phyloP scores from a whole-genome alignment of 2,113 vertebrate species.

The Tonatia bakeri region DNA sequence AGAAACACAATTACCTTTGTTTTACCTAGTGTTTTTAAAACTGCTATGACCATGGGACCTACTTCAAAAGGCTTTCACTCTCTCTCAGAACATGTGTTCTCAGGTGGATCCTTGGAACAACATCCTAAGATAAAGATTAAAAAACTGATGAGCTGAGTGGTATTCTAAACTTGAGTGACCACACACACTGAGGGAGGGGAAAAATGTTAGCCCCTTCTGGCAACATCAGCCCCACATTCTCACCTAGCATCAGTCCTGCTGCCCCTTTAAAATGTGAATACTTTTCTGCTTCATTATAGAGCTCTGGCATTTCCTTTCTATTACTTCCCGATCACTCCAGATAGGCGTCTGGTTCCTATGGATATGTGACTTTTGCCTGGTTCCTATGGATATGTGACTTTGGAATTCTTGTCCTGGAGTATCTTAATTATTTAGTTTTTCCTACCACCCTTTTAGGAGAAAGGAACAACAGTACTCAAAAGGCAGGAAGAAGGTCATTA shows the following conservation, averaged over 20 bases:
- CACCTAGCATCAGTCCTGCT: background rate
- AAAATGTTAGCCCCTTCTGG: background rate
- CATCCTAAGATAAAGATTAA: background rate
- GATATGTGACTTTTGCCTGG: background rate
- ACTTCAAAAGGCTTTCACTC: background rate
- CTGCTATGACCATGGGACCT: background rate
- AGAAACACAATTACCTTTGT: background rate
- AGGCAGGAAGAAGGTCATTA: background rate
- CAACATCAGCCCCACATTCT: rapidly evolving
- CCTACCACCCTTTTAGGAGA: background rate
- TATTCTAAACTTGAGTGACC: background rate
- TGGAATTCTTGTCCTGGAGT: background rate
- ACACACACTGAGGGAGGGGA: background rate
- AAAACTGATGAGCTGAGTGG: background rate
- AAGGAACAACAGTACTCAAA: background rate
- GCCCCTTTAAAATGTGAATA: background rate
- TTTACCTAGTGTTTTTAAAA: background rate
- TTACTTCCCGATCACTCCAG: background rate
- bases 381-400: background rate
- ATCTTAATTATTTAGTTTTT: background rate
- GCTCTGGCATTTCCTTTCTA: no score
- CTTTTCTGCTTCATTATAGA: background rate
- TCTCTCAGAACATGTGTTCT: background rate
- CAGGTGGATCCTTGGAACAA: background rate
- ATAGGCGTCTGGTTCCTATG: background rate